Percentiles rank a stretch among this genome's conserved stretches.
Conservation (phyloP, 2,797 vertebrate species). For the Tragopan temminckii region DNA sequence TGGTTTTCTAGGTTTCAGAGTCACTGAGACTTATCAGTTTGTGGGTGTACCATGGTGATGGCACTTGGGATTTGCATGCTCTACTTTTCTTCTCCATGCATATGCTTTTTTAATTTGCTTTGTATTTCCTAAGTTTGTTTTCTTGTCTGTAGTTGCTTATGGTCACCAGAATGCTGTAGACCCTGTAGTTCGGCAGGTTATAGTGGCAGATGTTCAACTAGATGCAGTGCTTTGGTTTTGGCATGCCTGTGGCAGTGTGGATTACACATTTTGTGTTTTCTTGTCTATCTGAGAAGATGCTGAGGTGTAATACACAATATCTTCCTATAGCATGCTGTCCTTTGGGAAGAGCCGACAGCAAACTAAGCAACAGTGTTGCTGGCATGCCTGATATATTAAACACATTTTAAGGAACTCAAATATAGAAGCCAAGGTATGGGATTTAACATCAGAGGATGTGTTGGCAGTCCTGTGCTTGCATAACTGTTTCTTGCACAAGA, state of each 20-base stretch:
- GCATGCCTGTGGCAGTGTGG: not conserved
- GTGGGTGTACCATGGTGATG: not conserved
- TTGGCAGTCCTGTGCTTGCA: not conserved
- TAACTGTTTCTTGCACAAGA: not conserved
- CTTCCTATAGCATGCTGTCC: not conserved
- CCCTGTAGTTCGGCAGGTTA: not conserved
- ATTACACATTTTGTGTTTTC: not conserved
- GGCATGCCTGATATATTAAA: not conserved
- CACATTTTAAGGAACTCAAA: not conserved
- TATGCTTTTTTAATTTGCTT: conserved; percentile 1
- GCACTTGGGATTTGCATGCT: conserved; percentile 48
- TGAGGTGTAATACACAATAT: not conserved
- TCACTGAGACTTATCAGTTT: not conserved
- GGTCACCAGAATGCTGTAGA: not conserved
- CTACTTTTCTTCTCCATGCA: conserved; percentile 32
- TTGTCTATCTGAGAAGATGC: not conserved
- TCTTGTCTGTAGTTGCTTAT: not conserved
- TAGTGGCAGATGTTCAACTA: not conserved
- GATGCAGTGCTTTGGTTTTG: not conserved
- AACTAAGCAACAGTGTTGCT: not conserved
- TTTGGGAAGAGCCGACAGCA: not conserved
- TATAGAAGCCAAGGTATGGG: not conserved
- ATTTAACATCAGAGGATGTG: not conserved
- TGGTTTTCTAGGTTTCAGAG: not conserved
- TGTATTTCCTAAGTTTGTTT: conserved; percentile 20